Evolutionary conservation across 2,888 invertebrate species (phyloP), one percentile per base, ranked within the genome.

Genomic region (Drosophila pseudotalamancana): DNA sequence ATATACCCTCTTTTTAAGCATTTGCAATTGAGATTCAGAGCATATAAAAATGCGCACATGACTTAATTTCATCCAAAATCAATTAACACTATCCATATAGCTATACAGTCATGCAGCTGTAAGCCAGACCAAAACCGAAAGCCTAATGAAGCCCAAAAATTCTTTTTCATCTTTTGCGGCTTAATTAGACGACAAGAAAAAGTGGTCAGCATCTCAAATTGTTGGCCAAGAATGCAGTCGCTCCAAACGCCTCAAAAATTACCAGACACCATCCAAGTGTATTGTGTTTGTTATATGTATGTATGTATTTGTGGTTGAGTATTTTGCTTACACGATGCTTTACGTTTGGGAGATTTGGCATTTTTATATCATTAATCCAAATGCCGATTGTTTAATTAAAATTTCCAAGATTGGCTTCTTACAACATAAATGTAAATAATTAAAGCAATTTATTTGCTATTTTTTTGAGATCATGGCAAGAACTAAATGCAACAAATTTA

Each of bases 361-460:
- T 60, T 78, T 63, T 62, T 51, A 49, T 45, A 73, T 45, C 69
- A 80, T 86, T 83, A 83, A 80, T 59, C 72, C 75, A 83, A 83
- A 84, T 83, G 43, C 77, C 75, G 62, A 50, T 74, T 46, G 67
- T 40, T 82, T 76, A 72, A 82, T 82, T 82, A 85, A 82, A 76
- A 61, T 46, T 49, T 54, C 71, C 71, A 57, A 55, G 57, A 64
- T 67, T 75, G 79, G 72, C 12, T 9, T 9, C 43, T 67, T 77
- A 46, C 66, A 55, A 56, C 71, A 56, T 59, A 68, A 27, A 59
- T 71, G 64, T 69, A 71, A 57, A 62, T 63, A 64, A 46, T 53
- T 53, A 34, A 21, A 23, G 9, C n/a, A 16, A 55, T 37, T 37
- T 37, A 49, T 49, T 49, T 49, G 56, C 9, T 35, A 25, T 34